Conservation (phyloP, 2,888 invertebrate species). For the Oscheius sp. region DNA sequence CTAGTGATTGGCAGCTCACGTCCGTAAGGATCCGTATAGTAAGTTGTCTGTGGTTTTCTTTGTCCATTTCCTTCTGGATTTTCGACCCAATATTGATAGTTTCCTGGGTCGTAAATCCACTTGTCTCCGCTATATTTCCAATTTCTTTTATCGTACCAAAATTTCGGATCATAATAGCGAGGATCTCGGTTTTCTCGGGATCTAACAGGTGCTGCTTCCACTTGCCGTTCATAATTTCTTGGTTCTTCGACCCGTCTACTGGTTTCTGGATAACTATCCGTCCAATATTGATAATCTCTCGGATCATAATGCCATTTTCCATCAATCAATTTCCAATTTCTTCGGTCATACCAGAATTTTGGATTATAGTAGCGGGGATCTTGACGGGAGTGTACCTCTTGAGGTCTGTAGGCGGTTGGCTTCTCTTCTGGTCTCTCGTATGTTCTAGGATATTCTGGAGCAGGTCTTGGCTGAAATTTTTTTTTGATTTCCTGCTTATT, state of each 20-base stretch:
- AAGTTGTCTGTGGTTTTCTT: too few relatives aligned
- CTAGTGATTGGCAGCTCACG: neutral
- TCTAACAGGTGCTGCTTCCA: neutral
- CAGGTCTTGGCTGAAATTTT: too few relatives aligned
- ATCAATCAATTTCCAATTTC: constrained; percentile 1
- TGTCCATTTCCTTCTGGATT: neutral
- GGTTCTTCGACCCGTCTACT: neutral
- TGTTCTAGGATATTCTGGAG: too few relatives aligned
- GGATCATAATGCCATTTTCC: constrained; percentile 11
- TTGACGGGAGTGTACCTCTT: too few relatives aligned
- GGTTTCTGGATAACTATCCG: neutral
- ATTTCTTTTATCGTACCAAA: constrained; percentile 11
- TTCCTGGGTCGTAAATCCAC: constrained; percentile 5
- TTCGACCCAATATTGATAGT: neutral
- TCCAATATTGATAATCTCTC: neutral
- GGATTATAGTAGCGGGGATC: constrained; percentile 16
- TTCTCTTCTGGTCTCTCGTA: too few relatives aligned
- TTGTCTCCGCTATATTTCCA: constrained; percentile 7
- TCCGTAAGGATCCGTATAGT: constrained; percentile 9
- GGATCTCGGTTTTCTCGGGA: neutral
- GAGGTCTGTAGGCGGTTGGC: too few relatives aligned
- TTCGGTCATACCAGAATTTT: constrained; percentile 4
- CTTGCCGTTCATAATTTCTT: neutral
- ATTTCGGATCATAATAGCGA: constrained; percentile 9
- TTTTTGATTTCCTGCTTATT: too few relatives aligned